Base-by-base conservation (phyloP, 1,140 invertebrate species). In the Halesus radiatus region DNA sequence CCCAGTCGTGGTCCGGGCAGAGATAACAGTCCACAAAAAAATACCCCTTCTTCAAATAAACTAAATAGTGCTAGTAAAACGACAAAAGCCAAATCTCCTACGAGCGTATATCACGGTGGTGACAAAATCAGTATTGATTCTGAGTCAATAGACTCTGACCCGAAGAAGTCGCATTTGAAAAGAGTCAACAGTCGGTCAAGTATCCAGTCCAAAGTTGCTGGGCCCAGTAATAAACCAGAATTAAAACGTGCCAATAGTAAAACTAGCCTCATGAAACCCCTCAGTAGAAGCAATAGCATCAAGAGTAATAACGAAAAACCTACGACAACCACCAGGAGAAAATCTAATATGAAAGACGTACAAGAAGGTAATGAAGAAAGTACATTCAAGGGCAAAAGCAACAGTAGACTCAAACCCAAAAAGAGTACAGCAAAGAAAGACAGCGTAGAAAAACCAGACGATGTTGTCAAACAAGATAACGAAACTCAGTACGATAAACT, bases 401-500 rank as follows among this genome's bases (percentile, higher is more conserved):
- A 23, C 10, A 84, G 80, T 53, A 84, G 66, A 76, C 78, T 78
- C 66, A 84, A 84, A 79, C 8, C 50, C 3, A 29, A 54, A 8
- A 80, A 80, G 22, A 77, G 50, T 5, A 82, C 83, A 45, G 53
- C 22, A 0, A 70, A 56, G 68, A 70, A 84, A 81, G 80, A 79
- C 54, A 22, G 83, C 82, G 81, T 73, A 81, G 74, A 75, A 7
- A 85, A 84, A 15, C 84, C 83, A 79, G 80, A 85, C 60, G 82
- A 85, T 62, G 79, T 87, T n/a, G 70, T 68, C 32, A 89, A 81
- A 76, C 88, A 89, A 84, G 89, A 89, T 53, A 88, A 87, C 76
- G 86, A 88, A 83, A 89, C 89, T 0, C 89, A 90, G 62, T 89
- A 88, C 81, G 89, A 90, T 56, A 83, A 83, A 66, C n/a, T 74